Evolutionary conservation across 2,888 invertebrate genomes (phyloP).

Genomic region (Conomelus anceps): DNA sequence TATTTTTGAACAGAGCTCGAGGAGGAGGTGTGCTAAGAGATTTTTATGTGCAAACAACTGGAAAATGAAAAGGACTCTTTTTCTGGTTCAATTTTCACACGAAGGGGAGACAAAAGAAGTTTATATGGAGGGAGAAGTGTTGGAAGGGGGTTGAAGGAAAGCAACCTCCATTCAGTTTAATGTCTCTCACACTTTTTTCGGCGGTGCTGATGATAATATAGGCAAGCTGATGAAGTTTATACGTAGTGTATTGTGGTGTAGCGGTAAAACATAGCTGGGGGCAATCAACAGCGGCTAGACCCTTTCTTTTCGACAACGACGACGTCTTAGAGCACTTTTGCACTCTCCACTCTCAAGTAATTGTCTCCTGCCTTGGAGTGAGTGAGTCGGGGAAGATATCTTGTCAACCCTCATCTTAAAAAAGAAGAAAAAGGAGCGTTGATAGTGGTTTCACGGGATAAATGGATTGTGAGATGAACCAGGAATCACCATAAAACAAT

Average conservation of each 20-base stretch:
- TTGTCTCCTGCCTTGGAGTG: background rate
- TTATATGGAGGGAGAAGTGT: background rate
- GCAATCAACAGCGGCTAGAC: background rate
- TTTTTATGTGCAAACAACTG: background rate
- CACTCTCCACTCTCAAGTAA: background rate
- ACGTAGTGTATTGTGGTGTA: background rate
- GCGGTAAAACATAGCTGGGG: background rate
- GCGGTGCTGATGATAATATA: background rate
- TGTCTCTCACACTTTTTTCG: background rate
- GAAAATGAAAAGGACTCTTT: background rate
- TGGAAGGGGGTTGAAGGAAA: no score
- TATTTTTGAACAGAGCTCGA: background rate
- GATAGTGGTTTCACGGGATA: background rate
- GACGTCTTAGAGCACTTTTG: background rate
- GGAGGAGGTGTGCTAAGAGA: background rate
- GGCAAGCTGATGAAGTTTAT: background rate
- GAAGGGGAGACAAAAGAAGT: background rate
- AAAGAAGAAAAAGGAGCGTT: background rate
- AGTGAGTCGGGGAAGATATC: no score
- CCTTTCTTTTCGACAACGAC: no score
- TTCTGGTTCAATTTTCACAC: background rate
- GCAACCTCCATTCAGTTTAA: background rate
- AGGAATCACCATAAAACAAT: background rate
- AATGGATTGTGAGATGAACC: background rate
- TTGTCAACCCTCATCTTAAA: background rate